These are phyloP conservation scores for Lycaon pictus DNA, from an alignment of 2,113 vertebrate species.

Conservation along the genomic window DNA sequence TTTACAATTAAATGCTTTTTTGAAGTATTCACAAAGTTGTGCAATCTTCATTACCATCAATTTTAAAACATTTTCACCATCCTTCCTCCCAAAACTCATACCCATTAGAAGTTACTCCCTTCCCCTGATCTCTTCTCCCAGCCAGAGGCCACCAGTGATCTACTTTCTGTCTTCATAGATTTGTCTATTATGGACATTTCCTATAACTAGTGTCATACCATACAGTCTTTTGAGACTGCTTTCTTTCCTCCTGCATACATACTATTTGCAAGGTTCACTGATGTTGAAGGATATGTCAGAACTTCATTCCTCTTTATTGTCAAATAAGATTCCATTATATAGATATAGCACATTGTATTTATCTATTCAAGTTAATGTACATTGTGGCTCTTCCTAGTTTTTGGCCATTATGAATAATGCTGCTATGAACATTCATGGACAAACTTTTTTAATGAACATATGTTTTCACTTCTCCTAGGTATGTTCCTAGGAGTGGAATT, in stretches of 20 bases:
- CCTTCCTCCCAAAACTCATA: background rate
- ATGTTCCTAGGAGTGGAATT: background rate
- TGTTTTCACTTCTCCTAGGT: background rate
- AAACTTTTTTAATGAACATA: background rate
- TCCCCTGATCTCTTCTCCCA: background rate
- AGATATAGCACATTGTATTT: background rate
- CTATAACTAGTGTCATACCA: background rate
- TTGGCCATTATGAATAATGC: background rate
- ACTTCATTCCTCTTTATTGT: background rate
- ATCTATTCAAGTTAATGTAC: background rate
- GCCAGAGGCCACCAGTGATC: background rate
- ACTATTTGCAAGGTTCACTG: background rate
- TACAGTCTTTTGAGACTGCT: background rate
- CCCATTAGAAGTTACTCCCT: background rate
- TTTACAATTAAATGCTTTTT: background rate
- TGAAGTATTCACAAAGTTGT: background rate
- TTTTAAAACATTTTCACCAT: background rate
- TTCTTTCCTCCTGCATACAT: background rate
- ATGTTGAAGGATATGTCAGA: background rate
- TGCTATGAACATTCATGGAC: background rate
- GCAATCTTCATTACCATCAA: background rate
- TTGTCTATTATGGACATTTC: background rate
- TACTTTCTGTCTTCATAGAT: background rate
- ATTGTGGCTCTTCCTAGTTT: background rate
- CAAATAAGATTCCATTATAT: background rate